Base-by-base conservation (phyloP, 2,888 invertebrate genomes). In the Scrobipalpa costella region DNA sequence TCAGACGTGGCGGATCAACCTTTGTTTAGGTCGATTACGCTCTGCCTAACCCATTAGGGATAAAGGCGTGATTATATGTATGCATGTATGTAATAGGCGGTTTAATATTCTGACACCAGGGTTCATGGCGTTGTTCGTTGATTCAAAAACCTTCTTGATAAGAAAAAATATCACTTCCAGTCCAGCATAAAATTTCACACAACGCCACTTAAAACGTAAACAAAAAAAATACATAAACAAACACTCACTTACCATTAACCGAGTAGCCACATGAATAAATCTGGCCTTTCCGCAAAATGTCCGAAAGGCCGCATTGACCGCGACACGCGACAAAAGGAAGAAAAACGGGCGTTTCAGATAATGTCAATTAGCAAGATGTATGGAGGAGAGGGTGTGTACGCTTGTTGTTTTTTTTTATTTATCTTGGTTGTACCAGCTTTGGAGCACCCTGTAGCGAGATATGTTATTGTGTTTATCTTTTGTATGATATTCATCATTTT, bases 321-420 rank as follows among this genome's bases (percentile, higher is more conserved):
- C 50, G 27, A 52, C 50, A 49, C 49, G 49, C 21, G 50, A 52
- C 19, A 21, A 52, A 52, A 52, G 21, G 50, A 52, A 52, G 50
- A 52, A 52, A 52, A 52, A 52, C 21, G 50, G 19, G 11, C 21
- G 21, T 13, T 52, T 21, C 13, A 52, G 50, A 52, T 52, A 52
- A 52, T 52, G 50, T 52, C 50, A 52, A 52, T 52, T 52, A 52
- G 50, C 21, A 52, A 52, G 50, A 52, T 21, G 50, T 52, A 52
- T 52, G 17, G 50, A n/a, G 44, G n/a, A 5, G 50, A 17, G 50
- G 50, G 50, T 21, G 50, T 52, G 11, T 21, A 7, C 8, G 38
- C 3, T 5, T 21, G 19, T 21, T 19, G 40, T 44, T 44, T n/a
- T 44, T 44, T 44, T 44, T 44, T 52, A 52, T 52, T 52, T 52